phyloP scores from a whole-genome alignment of 1,140 invertebrate genomes.

The Cotesia chilonis region DNA sequence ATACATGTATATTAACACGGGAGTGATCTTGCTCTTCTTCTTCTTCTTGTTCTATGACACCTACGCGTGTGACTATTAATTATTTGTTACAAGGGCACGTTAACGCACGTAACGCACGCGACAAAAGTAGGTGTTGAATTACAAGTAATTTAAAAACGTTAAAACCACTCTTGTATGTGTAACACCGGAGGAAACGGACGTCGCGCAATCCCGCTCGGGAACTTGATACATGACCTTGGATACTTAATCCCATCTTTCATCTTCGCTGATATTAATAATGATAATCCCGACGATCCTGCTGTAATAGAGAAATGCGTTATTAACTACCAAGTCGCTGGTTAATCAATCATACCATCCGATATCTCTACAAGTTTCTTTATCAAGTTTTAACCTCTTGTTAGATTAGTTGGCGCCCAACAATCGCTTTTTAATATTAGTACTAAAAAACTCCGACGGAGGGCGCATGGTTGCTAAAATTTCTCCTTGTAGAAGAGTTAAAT shows the following conservation, averaged over 20 bases:
- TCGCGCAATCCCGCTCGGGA: constrained; percentile 39
- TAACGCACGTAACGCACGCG: neutral
- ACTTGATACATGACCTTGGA: constrained; percentile 46
- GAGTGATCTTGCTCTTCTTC: neutral
- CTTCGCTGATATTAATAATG: neutral
- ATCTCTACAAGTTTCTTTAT: too few relatives aligned
- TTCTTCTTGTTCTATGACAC: neutral
- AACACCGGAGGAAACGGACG: constrained; percentile 36
- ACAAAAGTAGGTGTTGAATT: constrained; percentile 29
- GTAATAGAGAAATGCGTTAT: neutral
- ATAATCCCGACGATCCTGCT: neutral
- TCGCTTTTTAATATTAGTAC: too few relatives aligned
- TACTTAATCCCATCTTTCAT: constrained; percentile 6
- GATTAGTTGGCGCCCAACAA: too few relatives aligned
- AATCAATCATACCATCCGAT: too few relatives aligned
- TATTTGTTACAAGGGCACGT: constrained; percentile 27
- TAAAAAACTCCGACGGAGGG: too few relatives aligned
- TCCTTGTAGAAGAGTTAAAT: too few relatives aligned
- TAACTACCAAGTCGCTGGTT: neutral
- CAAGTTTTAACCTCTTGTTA: too few relatives aligned
- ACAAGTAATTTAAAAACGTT: constrained; percentile 29
- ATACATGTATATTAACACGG: constrained; percentile 5
- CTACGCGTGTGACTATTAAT: neutral
- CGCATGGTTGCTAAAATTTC: too few relatives aligned
- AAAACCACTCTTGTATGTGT: constrained; percentile 15